Evolutionary conservation across 2,888 invertebrate genomes (phyloP).

Genomic region (Synergus itoensis): DNA sequence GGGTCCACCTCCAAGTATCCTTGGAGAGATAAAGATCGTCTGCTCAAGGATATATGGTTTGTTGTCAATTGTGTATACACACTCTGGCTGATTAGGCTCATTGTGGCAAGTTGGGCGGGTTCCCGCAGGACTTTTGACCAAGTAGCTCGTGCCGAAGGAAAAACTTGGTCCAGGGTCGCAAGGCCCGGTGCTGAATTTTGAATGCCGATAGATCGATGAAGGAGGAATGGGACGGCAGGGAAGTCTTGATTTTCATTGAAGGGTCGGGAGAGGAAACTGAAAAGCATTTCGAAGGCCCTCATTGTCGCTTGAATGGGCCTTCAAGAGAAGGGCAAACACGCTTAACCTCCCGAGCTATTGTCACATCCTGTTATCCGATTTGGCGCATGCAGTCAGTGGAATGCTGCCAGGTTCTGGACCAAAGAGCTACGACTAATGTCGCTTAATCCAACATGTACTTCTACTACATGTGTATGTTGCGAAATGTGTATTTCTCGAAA

Average conservation of each 20-base stretch:
- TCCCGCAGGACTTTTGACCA: constrained; percentile 44
- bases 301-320: constrained; percentile 74
- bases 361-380: constrained; percentile 75
- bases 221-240: constrained; percentile 29
- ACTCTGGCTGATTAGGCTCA: constrained; percentile 74
- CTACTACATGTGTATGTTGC: not conserved
- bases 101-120: constrained; percentile 66
- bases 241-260: constrained; percentile 45
- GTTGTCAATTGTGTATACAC: constrained; percentile 72
- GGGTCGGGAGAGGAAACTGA: constrained; percentile 61
- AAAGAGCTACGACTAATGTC: constrained; percentile 42
- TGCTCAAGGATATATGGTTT: constrained; percentile 61
- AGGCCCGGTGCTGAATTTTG: constrained; percentile 64
- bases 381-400: constrained; percentile 61
- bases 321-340: constrained; percentile 77
- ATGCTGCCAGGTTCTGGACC: constrained; percentile 43
- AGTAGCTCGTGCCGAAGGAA: constrained; percentile 52
- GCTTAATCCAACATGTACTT: constrained; percentile 41
- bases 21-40: constrained; percentile 61
- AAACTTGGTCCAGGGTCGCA: constrained; percentile 39
- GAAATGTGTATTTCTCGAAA: too few relatives aligned
- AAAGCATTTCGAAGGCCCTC: constrained; percentile 67
- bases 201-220: constrained; percentile 55
- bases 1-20: constrained; percentile 20
- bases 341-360: constrained; percentile 76